Base-by-base conservation (phyloP, 2,113 vertebrate species). In the Sphaerodactylus townsendi region DNA sequence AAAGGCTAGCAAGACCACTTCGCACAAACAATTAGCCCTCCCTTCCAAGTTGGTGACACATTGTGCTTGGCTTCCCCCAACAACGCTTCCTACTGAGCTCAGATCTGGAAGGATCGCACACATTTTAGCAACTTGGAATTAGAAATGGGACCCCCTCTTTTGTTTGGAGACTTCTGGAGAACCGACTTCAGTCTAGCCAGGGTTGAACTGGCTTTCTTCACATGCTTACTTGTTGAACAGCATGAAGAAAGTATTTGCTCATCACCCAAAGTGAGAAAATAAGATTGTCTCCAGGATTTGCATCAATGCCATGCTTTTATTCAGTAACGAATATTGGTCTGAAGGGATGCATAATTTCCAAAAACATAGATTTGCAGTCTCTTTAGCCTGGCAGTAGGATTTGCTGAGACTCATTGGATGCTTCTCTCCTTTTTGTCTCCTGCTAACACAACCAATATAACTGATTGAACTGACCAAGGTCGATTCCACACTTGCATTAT, bases 91-190 rank as follows among this genome's bases (percentile, higher is more conserved):
- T 21, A 19, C 5, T 13, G 46, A 66, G 56, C n/a, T 15, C 23
- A 30, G 39, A 64, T 77, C 33, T 35, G 72, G 10, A 2, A n/a
- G 10, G 1, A 37, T 48, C 5, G 11, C 65, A 19, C 46, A 14
- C 33, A 14, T 81, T 81, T 86, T 81, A 62, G 15, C 79, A 70
- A 30, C 64, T 70, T 30, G 8, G 48, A 76, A 77, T 81, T 70
- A 86, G 75, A 68, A 46, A 39, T 5, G 11, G 17, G 39, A 46
- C 64, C 30, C 50, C 14, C 17, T 70, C 10, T 56, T 56, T 28
- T 25, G 23, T 46, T 6, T 13, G 28, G 64, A 64, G 73, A 76
- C 15, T 30, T 10, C 37, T 14, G 46, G 28, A 10, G 10, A 10
- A 14, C 23, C 9, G 9, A n/a, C 35, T 1, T 4, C 37, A 14